phyloP scores from a whole-genome alignment of 2,888 invertebrate species.

The Nezara viridula region DNA sequence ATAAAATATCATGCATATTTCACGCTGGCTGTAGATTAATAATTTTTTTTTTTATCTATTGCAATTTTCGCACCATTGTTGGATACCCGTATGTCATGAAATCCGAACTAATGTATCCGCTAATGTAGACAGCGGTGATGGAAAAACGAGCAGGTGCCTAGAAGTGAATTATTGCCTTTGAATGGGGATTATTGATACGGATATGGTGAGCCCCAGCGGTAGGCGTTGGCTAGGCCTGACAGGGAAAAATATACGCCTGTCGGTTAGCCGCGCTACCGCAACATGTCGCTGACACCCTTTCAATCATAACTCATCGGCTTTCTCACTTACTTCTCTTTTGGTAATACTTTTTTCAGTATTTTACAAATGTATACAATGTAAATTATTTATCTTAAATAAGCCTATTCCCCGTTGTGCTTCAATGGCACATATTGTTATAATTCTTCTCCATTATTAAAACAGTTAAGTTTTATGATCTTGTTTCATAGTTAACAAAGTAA shows the following conservation, averaged over 20 bases:
- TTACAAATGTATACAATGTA: not conserved
- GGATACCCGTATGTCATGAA: not conserved
- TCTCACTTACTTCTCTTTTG: not conserved
- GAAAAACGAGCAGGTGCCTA: slow-evolving; percentile 9
- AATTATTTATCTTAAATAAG: no score
- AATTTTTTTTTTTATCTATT: no score
- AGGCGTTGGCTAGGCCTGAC: not conserved
- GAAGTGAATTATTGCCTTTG: slow-evolving; percentile 2
- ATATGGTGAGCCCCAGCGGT: not conserved
- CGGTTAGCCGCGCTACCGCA: not conserved
- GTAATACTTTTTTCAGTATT: not conserved
- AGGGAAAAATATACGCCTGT: slow-evolving; percentile 3
- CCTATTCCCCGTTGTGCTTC: no score
- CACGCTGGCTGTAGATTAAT: no score
- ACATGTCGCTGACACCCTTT: slow-evolving; percentile 20
- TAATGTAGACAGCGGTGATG: slow-evolving; percentile 16
- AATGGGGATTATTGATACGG: slow-evolving; percentile 30
- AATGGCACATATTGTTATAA: no score
- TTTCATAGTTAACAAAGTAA: no score
- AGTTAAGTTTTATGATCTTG: no score
- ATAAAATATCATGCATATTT: no score
- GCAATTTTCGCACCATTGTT: no score
- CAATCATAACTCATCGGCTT: slow-evolving; percentile 2
- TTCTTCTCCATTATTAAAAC: no score
- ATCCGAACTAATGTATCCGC: not conserved